Conservation (phyloP, 2,888 invertebrate genomes). For the Polylopha cassiicola region DNA sequence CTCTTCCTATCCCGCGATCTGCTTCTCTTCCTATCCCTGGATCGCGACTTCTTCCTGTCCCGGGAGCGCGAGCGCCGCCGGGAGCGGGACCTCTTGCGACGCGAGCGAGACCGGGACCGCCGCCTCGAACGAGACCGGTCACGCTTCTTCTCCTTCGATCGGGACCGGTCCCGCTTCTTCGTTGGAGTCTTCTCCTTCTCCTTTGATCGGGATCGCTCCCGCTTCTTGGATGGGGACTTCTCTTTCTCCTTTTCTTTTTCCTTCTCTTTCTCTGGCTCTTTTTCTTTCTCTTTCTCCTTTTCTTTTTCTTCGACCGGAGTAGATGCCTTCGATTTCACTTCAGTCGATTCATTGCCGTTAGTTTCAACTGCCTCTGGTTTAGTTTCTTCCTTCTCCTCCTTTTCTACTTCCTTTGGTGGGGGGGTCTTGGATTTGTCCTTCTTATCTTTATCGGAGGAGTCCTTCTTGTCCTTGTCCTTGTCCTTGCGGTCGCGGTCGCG, state of each 20-base stretch:
- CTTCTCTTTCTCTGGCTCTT: slow-evolving; percentile 23
- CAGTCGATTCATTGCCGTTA: slow-evolving; percentile 49
- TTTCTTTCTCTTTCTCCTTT: slow-evolving; percentile 31
- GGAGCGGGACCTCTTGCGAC: slow-evolving; percentile 69
- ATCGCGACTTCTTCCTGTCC: slow-evolving; percentile 64
- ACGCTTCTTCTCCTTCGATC: slow-evolving; percentile 64
- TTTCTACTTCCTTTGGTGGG: slow-evolving; percentile 26
- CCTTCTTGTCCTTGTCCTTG: slow-evolving; percentile 52
- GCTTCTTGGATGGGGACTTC: slow-evolving; percentile 35
- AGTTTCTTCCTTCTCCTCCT: slow-evolving; percentile 47
- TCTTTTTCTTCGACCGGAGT: slow-evolving; percentile 53
- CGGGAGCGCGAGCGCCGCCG: slow-evolving; percentile 56
- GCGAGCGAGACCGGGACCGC: slow-evolving; percentile 76
- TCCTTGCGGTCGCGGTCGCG: slow-evolving; percentile 50
- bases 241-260: slow-evolving; percentile 33
- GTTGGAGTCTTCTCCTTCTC: slow-evolving; percentile 53
- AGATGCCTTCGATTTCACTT: slow-evolving; percentile 52
- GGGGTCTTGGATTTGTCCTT: slow-evolving; percentile 38
- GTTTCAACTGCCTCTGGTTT: slow-evolving; percentile 50
- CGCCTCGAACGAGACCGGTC: slow-evolving; percentile 78
- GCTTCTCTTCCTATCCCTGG: slow-evolving; percentile 76
- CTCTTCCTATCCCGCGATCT: slow-evolving; percentile 77
- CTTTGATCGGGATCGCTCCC: slow-evolving; percentile 34
- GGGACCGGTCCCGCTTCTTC: slow-evolving; percentile 66
- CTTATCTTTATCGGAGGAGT: slow-evolving; percentile 43